phyloP scores from a whole-genome alignment of 2,797 vertebrate genomes.

The Gymnocypris eckloni region DNA sequence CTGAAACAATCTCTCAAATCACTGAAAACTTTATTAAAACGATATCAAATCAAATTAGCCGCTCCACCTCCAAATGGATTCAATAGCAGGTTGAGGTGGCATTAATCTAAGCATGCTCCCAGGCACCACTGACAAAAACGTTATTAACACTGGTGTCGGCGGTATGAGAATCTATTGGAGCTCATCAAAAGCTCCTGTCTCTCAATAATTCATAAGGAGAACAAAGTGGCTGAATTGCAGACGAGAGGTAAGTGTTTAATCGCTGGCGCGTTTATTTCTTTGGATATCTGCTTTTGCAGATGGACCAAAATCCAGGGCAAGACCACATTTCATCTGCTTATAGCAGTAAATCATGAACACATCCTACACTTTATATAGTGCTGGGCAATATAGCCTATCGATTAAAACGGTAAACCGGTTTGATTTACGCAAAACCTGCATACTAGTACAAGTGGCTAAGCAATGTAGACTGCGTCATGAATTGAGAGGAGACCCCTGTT shows the following conservation, averaged over 20 bases:
- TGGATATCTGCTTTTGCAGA: background rate
- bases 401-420: background rate
- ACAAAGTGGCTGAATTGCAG: conserved; percentile 92
- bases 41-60: conserved; percentile 99
- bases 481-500: too few species aligned
- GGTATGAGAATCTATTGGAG: conserved; percentile 71
- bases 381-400: background rate
- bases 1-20: conserved; percentile 99
- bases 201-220: conserved; percentile 91
- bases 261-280: conserved; percentile 83
- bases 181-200: conserved; percentile 84
- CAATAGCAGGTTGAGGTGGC: conserved; percentile 99
- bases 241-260: conserved; percentile 92
- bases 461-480: too few species aligned
- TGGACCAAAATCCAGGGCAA: background rate
- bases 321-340: conserved; percentile 2
- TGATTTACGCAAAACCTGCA: background rate
- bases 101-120: conserved; percentile 99
- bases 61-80: conserved; percentile 98
- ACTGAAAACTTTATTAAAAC: conserved; percentile 99
- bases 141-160: conserved; percentile 95
- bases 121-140: conserved; percentile 94
- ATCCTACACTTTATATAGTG: background rate
- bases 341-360: background rate
- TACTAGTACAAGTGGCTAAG: too few species aligned